These are phyloP conservation scores for Trogon surrucura DNA, from an alignment of 2,113 vertebrate genomes.

Conservation along the genomic window DNA sequence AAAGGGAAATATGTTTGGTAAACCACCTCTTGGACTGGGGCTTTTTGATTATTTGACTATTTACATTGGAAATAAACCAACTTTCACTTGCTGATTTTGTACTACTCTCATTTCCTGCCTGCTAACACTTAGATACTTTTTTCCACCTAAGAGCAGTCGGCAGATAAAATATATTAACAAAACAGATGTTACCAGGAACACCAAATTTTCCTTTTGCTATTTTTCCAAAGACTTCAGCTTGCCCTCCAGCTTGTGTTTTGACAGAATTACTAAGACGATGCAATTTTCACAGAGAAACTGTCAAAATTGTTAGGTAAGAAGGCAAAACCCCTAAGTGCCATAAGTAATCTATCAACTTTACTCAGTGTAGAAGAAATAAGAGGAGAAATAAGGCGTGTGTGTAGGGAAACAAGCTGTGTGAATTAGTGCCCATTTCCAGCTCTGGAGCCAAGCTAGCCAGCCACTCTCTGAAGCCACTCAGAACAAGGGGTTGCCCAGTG, in stretches of 20 bases:
- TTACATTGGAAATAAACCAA: conserved; percentile 47
- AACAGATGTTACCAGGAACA: conserved; percentile 46
- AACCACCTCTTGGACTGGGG: conserved; percentile 8
- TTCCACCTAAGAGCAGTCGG: background rate
- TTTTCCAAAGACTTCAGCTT: background rate
- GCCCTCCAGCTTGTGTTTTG: background rate
- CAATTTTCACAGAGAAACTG: background rate
- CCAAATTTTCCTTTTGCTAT: background rate
- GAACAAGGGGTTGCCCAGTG: background rate
- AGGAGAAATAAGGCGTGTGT: background rate
- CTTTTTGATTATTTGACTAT: conserved; percentile 56
- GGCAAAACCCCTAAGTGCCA: background rate
- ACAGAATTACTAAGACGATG: background rate
- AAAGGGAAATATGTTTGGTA: conserved; percentile 34
- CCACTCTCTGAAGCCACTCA: background rate
- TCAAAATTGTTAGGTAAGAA: background rate
- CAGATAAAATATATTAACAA: background rate
- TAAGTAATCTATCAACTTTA: background rate
- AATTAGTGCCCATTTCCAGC: background rate
- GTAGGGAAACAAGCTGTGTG: background rate
- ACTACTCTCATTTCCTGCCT: conserved; percentile 42
- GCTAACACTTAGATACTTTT: conserved; percentile 44
- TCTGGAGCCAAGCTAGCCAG: background rate
- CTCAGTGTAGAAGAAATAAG: background rate
- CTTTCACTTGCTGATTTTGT: conserved; percentile 1